Evolutionary conservation across 2,888 invertebrate genomes (phyloP), one percentile per base, ranked within the genome.

Genomic region (Drosophila meridionalis): DNA sequence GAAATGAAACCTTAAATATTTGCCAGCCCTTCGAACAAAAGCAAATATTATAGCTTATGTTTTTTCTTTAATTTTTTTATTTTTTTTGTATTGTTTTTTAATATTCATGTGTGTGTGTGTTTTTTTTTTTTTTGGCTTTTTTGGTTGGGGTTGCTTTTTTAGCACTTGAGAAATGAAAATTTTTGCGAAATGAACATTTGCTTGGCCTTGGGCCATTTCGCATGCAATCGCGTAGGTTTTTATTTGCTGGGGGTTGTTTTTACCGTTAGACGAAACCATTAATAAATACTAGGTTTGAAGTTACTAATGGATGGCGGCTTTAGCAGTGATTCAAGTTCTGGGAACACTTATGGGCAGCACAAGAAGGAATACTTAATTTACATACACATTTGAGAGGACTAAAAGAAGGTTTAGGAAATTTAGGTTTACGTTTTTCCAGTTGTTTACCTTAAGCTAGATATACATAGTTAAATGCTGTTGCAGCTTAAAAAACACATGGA

Each of bases 81-180:
- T 72, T 87, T 67, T 73, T 89, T 73, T 87, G 53, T 69, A 73
- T 79, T 84, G 86, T 86, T 82, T 89, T 78, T 82, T 81, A 78
- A 81, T 87, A 90, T 89, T 80, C 82, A 83, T 80, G 56, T 87
- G 64, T 43, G 50, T 47, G 61, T 45, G 47, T 30, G 36, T 4
- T 32, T 12, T 40, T 50, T 64, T 56, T 60, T 45, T 50, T 8
- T 4, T 12, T 5, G 14, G 20, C 57, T 8, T 36, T 11, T 60
- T n/a, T 62, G 53, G 69, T 58, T 76, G 64, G 62, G 63, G 62
- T 43, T 69, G 56, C 63, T 69, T 53, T 76, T 83, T 79, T 64
- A 74, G 80, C 78, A 86, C 88, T 86, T 86, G 85, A 86, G 88
- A 86, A 88, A 86, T 86, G 87, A 88, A 73, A 78, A 86, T 82